Percentiles rank a stretch among this genome's conserved stretches.
phyloP scores from a whole-genome alignment of 2,888 invertebrate genomes.

The Antheraea yamamai region DNA sequence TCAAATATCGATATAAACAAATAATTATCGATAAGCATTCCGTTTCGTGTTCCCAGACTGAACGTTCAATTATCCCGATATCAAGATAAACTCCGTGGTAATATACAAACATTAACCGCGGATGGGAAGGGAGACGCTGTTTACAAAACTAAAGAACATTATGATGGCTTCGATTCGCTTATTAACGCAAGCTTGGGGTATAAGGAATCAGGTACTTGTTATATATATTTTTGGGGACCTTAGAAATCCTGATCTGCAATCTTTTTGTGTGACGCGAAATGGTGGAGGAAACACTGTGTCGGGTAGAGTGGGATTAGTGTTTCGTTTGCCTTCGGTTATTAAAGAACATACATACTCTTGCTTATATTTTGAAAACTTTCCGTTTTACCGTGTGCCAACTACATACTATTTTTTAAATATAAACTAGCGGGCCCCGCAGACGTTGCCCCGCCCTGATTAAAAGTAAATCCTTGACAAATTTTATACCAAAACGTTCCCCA shows the following conservation, averaged over 20 bases:
- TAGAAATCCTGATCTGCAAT: background rate
- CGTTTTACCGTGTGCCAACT: no score
- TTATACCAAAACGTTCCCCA: no score
- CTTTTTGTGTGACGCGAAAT: no score
- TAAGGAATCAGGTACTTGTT: slow-evolving; percentile 46
- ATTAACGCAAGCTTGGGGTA: slow-evolving; percentile 59
- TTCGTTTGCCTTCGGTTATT: no score
- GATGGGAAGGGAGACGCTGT: slow-evolving; percentile 44
- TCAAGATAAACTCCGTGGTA: slow-evolving; percentile 85
- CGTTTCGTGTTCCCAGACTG: slow-evolving; percentile 70
- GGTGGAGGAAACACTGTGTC: no score
- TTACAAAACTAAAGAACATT: slow-evolving; percentile 44
- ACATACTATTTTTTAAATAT: no score
- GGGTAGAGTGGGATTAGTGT: no score
- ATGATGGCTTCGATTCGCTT: slow-evolving; percentile 60
- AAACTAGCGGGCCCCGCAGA: no score
- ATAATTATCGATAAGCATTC: background rate
- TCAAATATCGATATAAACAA: background rate
- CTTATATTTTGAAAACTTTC: no score
- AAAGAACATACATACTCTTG: no score
- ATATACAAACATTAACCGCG: slow-evolving; percentile 40
- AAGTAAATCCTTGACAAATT: no score
- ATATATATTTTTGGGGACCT: background rate
- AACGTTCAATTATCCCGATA: slow-evolving; percentile 90
- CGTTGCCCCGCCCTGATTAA: no score